Percentiles rank a stretch among this genome's conserved stretches.
Evolutionary conservation across 2,797 vertebrate species (phyloP).

Genomic region (Coccyzus lansbergi): DNA sequence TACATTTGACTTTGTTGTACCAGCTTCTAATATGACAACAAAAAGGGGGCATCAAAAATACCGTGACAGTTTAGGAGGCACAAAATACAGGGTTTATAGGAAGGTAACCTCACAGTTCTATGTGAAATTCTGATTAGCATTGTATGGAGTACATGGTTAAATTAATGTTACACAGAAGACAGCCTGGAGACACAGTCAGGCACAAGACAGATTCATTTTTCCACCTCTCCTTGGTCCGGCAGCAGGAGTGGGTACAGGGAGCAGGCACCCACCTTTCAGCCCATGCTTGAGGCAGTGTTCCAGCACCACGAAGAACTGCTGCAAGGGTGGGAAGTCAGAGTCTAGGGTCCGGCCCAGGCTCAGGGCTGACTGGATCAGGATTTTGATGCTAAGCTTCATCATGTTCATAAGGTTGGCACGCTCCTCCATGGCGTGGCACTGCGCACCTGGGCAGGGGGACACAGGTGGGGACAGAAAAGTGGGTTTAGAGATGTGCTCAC

Average conservation of each 20-base stretch:
- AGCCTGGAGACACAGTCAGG: background rate
- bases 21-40: accelerated
- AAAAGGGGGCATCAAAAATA: background rate
- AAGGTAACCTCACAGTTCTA: background rate
- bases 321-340: slow-evolving; percentile 92
- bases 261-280: slow-evolving; percentile 86
- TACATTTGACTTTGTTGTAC: background rate
- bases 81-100: background rate
- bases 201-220: accelerated
- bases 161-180: background rate
- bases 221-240: background rate
- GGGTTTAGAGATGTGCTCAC: background rate
- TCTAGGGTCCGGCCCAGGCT: slow-evolving; percentile 93
- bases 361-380: slow-evolving; percentile 93
- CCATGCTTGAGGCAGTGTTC: slow-evolving; percentile 98
- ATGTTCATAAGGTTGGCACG: slow-evolving; percentile 95
- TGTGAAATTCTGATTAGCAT: background rate
- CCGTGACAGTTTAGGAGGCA: background rate
- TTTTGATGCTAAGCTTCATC: slow-evolving; percentile 96
- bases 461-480: background rate
- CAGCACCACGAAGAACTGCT: slow-evolving; percentile 96
- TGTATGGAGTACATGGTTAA: accelerated
- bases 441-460: slow-evolving; percentile 55
- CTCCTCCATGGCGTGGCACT: slow-evolving; percentile 88
- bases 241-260: background rate